phyloP scores from a whole-genome alignment of 2,888 invertebrate species.

The Cryptosula pallasiana region DNA sequence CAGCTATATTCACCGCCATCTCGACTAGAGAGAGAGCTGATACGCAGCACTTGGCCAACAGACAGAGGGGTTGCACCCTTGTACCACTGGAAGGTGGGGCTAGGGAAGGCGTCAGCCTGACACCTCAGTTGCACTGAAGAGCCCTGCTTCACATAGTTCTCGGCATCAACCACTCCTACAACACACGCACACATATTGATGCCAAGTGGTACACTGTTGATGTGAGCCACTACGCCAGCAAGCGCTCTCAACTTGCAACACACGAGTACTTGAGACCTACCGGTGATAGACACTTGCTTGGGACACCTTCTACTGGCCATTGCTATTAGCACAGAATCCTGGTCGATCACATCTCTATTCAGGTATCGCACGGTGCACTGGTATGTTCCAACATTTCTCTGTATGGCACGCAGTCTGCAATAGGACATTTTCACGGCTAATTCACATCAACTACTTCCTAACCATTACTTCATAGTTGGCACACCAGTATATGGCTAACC shows the following conservation, averaged over 20 bases:
- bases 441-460: no score
- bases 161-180: neutral
- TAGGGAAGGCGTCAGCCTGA: neutral
- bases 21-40: neutral
- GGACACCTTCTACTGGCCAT: neutral
- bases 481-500: no score
- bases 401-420: neutral
- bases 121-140: neutral
- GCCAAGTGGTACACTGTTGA: no score
- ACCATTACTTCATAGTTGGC: no score
- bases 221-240: no score
- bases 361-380: neutral
- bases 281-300: neutral
- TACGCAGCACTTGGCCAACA: neutral
- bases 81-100: neutral
- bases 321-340: neutral
- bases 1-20: neutral
- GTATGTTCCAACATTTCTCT: neutral
- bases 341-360: neutral
- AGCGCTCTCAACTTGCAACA: no score
- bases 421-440: no score
- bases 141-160: neutral
- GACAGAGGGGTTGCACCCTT: neutral
- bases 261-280: no score
- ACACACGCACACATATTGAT: no score